Percentiles rank a stretch among this genome's conserved stretches.
phyloP scores from a whole-genome alignment of 1,140 invertebrate genomes.

The Coptotermes formosanus region DNA sequence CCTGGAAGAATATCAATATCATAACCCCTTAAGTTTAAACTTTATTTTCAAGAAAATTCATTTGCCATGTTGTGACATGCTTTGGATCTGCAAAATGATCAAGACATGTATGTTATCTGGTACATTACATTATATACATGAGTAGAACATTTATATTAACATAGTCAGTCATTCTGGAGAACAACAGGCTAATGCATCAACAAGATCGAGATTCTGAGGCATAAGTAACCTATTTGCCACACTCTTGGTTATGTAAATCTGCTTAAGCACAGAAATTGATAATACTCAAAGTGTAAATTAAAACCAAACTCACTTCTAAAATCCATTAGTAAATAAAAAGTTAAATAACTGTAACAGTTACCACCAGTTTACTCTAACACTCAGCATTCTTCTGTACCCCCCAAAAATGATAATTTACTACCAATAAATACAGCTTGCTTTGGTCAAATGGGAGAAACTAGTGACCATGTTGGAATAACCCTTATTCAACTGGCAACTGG shows the following conservation, averaged over 20 bases:
- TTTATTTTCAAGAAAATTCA: background rate
- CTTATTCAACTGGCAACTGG: too few species aligned
- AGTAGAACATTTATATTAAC: background rate
- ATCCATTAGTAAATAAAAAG: too few species aligned
- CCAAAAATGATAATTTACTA: too few species aligned
- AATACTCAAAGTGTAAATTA: background rate
- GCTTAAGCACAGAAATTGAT: background rate
- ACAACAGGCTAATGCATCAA: background rate
- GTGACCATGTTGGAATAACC: too few species aligned
- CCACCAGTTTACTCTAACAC: too few species aligned
- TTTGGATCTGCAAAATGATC: background rate
- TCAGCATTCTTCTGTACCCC: too few species aligned
- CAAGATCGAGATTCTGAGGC: background rate
- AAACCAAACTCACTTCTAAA: too few species aligned
- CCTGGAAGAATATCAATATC: background rate
- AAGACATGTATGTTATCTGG: background rate
- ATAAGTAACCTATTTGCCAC: background rate
- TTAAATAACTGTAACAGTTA: too few species aligned
- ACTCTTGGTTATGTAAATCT: background rate
- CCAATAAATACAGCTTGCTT: too few species aligned
- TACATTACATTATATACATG: constrained; percentile 14
- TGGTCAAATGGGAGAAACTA: too few species aligned
- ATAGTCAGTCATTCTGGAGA: background rate
- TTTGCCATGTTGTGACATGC: background rate
- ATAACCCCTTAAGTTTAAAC: background rate